Conservation (phyloP, 2,797 vertebrate species). For the Threskiornis aethiopicus region DNA sequence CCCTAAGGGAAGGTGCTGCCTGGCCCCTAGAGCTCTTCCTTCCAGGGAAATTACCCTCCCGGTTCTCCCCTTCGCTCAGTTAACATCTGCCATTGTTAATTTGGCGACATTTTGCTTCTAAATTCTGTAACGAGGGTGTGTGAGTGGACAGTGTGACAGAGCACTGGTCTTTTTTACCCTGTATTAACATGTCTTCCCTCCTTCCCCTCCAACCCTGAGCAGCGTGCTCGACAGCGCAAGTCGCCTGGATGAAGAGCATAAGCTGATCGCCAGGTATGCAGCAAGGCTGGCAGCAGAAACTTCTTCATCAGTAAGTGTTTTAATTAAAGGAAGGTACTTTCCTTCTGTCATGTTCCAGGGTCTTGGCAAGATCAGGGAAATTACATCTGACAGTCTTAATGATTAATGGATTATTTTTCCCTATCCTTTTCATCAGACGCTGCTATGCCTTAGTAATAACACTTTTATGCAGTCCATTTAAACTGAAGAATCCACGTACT, state of each 20-base stretch:
- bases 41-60: background rate
- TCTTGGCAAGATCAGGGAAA: conserved; percentile 20
- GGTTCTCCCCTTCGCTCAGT: background rate
- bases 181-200: background rate
- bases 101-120: background rate
- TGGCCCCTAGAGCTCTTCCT: background rate
- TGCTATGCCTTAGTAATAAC: conserved; percentile 5
- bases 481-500: background rate
- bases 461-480: conserved; percentile 24
- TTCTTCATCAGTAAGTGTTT: conserved; percentile 86
- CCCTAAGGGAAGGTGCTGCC: background rate
- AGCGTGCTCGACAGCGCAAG: conserved; percentile 91
- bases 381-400: background rate
- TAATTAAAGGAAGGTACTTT: conserved; percentile 24
- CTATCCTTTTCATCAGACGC: background rate
- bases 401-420: conserved; percentile 31
- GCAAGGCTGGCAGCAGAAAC: conserved; percentile 96
- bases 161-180: rapidly evolving
- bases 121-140: background rate
- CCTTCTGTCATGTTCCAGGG: background rate
- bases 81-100: background rate
- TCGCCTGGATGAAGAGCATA: conserved; percentile 96
- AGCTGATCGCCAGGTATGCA: conserved; percentile 96
- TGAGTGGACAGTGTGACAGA: background rate
- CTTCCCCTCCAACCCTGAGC: background rate